A percentile compares a stretch with the other conserved stretches of the same genome.
These are phyloP conservation scores for Lepisosteus osseus DNA, from an alignment of 2,113 vertebrate species.

Conservation along the genomic window DNA sequence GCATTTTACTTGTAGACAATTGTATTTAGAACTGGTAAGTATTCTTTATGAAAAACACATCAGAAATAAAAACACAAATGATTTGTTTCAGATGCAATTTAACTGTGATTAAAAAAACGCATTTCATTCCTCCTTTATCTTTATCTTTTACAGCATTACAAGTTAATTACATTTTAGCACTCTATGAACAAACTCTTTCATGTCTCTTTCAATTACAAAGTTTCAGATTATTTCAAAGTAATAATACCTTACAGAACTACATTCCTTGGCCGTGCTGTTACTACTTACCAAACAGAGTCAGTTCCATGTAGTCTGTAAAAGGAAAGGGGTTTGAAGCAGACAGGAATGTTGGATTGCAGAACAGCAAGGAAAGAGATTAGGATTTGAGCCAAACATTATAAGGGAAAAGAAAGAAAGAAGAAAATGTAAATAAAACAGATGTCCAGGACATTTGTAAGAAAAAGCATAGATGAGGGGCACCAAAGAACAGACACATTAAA, in stretches of 20 bases:
- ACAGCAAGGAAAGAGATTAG: conserved; percentile 32
- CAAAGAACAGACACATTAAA: not conserved
- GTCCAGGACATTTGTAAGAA: not conserved
- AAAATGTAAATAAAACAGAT: conserved; percentile 7
- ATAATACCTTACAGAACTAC: conserved; percentile 30
- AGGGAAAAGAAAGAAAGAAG: conserved; percentile 13
- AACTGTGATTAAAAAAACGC: not conserved
- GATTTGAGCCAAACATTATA: conserved; percentile 31
- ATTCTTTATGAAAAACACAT: no score
- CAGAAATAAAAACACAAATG: not conserved
- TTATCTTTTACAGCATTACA: not conserved
- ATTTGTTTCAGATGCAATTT: not conserved
- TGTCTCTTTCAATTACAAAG: conserved; percentile 12
- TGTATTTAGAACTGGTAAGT: no score
- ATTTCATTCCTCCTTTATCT: conserved; percentile 3
- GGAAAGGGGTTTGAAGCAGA: conserved; percentile 68
- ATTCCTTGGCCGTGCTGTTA: conserved; percentile 34
- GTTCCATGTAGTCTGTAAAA: conserved; percentile 79
- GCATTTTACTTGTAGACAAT: no score
- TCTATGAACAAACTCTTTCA: not conserved
- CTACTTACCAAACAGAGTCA: conserved; percentile 80
- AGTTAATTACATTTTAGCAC: no score
- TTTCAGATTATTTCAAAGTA: conserved; percentile 33
- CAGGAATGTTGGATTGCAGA: conserved; percentile 49
- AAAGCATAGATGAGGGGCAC: not conserved